Evolutionary conservation across 1,140 invertebrate genomes (phyloP).

Genomic region (Paraescarpia echinospica): DNA sequence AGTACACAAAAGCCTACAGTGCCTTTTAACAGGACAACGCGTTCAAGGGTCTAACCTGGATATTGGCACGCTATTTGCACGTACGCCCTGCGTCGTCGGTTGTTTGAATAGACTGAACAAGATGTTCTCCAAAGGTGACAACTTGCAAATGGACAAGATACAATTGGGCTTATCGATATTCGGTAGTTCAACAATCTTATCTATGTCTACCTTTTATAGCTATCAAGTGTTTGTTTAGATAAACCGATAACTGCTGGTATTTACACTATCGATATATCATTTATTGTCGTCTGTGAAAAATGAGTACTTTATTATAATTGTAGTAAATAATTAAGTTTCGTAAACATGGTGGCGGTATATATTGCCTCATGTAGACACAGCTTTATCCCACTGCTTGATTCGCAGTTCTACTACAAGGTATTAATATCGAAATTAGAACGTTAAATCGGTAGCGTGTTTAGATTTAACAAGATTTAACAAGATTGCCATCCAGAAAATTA

Average conservation of each 20-base stretch:
- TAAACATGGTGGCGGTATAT: too few relatives aligned
- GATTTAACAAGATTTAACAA: too few relatives aligned
- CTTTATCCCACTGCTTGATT: background rate
- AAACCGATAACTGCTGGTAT: background rate
- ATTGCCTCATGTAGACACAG: background rate
- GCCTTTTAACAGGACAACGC: background rate
- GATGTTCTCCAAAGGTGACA: background rate
- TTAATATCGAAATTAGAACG: too few relatives aligned
- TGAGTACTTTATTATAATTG: background rate
- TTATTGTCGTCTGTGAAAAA: background rate
- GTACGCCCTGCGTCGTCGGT: background rate
- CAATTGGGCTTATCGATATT: background rate
- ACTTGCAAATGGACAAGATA: background rate
- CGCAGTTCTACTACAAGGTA: too few relatives aligned
- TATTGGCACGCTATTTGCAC: too few relatives aligned
- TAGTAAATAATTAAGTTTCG: background rate
- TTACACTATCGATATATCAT: background rate
- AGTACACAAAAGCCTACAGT: background rate
- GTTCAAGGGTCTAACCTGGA: background rate
- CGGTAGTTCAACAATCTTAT: background rate
- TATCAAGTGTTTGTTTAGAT: background rate
- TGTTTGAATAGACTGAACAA: background rate
- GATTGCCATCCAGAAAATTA: too few relatives aligned
- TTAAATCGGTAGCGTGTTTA: too few relatives aligned
- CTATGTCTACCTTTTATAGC: background rate